These are phyloP conservation scores for Oreochromis aureus DNA, from an alignment of 2,113 vertebrate species.

Conservation along the genomic window DNA sequence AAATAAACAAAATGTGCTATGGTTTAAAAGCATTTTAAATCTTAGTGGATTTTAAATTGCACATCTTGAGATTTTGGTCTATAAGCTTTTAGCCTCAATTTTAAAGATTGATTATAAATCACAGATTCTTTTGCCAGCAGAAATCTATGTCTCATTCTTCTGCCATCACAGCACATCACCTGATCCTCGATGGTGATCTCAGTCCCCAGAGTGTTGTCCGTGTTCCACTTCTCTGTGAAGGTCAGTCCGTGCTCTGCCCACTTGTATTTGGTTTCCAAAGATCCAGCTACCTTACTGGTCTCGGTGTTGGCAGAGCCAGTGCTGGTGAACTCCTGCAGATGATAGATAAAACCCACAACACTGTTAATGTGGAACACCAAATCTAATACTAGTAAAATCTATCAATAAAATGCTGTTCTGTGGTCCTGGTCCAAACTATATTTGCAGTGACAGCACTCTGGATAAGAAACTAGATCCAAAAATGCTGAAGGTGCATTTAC, in stretches of 20 bases:
- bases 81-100: neutral
- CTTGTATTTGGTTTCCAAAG: constrained; percentile 95
- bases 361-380: neutral
- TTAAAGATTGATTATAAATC: neutral
- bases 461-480: neutral
- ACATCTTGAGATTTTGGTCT: neutral
- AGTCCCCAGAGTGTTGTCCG: constrained; percentile 92
- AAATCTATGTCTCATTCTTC: neutral
- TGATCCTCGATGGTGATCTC: constrained; percentile 87
- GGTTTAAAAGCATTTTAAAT: neutral
- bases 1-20: neutral
- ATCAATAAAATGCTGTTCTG: neutral
- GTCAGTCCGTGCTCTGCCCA: constrained; percentile 92
- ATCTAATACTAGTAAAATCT: neutral
- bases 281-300: constrained; percentile 91
- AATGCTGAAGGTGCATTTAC: fast-evolving
- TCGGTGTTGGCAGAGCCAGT: constrained; percentile 93
- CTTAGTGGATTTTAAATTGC: fast-evolving
- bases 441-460: neutral
- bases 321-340: constrained; percentile 90
- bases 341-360: neutral
- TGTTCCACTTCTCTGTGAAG: constrained; percentile 98
- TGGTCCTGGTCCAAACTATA: neutral
- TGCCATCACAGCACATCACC: neutral
- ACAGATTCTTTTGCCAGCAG: neutral